Percentiles rank a stretch among this genome's conserved stretches.
phyloP scores from a whole-genome alignment of 2,888 invertebrate species.

The Pristionchus japonicus region DNA sequence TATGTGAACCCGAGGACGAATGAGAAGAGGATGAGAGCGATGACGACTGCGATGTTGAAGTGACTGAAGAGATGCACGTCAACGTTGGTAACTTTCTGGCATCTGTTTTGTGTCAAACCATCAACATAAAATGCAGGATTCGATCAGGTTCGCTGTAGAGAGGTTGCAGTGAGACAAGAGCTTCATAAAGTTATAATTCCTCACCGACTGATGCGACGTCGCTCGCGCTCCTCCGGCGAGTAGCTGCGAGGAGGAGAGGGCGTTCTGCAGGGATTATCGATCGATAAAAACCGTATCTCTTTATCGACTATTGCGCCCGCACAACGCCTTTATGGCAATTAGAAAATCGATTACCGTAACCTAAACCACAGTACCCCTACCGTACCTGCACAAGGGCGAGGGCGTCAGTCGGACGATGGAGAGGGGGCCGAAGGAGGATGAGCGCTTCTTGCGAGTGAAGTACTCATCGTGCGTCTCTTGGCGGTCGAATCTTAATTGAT shows the following conservation, averaged over 20 bases:
- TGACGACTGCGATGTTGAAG: constrained; percentile 46
- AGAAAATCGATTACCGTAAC: too few relatives aligned
- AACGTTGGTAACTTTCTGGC: too few relatives aligned
- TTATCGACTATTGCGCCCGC: too few relatives aligned
- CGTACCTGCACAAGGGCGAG: constrained; percentile 54
- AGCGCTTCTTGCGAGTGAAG: constrained; percentile 56
- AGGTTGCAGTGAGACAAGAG: too few relatives aligned
- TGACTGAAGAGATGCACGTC: too few relatives aligned
- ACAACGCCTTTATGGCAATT: too few relatives aligned
- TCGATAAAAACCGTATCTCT: neutral
- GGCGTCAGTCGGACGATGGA: constrained; percentile 67
- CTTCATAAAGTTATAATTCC: too few relatives aligned
- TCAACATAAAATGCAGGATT: too few relatives aligned
- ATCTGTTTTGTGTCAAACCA: too few relatives aligned
- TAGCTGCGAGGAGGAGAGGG: constrained; percentile 45
- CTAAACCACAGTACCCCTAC: neutral
- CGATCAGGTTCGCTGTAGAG: too few relatives aligned
- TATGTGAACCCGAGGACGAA: constrained; percentile 45
- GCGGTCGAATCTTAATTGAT: neutral
- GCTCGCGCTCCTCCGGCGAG: constrained; percentile 35
- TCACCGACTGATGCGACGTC: constrained; percentile 27
- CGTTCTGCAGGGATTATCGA: neutral
- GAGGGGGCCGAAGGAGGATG: constrained; percentile 65
- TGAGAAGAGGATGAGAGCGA: constrained; percentile 38
- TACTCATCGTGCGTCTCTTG: constrained; percentile 48